Conservation (phyloP, 2,113 vertebrate genomes). For the Anhinga anhinga region DNA sequence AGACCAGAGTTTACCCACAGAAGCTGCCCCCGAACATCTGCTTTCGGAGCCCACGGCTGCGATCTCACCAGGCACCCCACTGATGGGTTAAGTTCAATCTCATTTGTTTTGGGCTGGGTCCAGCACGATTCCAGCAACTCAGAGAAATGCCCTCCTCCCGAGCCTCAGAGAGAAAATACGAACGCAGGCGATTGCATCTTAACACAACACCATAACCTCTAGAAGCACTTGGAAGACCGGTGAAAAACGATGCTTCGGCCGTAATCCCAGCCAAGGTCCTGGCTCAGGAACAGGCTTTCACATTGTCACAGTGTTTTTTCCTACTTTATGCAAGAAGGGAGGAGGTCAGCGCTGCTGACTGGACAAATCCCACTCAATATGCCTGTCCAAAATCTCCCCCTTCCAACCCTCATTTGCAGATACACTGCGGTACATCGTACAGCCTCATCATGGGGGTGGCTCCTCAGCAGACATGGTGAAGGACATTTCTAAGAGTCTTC, state of each 20-base stretch:
- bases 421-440: background rate
- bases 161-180: background rate
- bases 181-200: background rate
- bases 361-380: background rate
- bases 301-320: background rate
- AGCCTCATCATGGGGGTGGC: background rate
- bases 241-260: background rate
- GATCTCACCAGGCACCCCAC: background rate
- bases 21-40: background rate
- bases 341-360: background rate
- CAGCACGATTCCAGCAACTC: conserved; percentile 1
- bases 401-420: background rate
- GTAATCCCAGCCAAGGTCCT: background rate
- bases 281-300: background rate
- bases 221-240: background rate
- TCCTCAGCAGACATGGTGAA: background rate
- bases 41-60: background rate
- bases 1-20: background rate
- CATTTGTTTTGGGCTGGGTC: conserved; percentile 45
- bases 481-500: background rate
- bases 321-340: background rate
- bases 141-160: background rate
- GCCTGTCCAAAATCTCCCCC: background rate
- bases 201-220: conserved; percentile 9
- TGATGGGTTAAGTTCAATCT: conserved; percentile 36